Conservation (phyloP, 2,113 vertebrate species). For the Mobula birostris region DNA sequence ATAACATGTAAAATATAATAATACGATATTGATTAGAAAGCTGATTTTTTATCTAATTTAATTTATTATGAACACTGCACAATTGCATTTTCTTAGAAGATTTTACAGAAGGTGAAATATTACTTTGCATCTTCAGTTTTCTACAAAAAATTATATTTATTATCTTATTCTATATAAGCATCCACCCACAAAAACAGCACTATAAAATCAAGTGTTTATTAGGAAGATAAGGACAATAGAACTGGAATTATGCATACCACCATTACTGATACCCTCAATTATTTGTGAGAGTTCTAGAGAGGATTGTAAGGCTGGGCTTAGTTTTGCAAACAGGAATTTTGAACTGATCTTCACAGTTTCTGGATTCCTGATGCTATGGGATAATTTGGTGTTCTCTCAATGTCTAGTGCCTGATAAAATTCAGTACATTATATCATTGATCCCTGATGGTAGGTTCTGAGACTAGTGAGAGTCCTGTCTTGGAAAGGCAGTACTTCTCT, state of each 20-base stretch:
- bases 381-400: not conserved
- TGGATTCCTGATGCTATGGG: not conserved
- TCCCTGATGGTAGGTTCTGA: not conserved
- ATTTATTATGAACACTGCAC: not conserved
- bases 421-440: not conserved
- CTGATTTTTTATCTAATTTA: not conserved
- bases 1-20: not conserved
- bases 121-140: not conserved
- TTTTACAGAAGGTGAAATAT: not conserved
- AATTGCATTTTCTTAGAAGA: not conserved
- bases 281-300: not conserved
- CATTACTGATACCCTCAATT: slow-evolving; percentile 12
- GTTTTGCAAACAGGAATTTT: not conserved
- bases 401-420: not conserved
- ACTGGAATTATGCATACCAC: not conserved
- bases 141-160: slow-evolving; percentile 13
- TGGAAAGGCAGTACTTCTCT: not conserved
- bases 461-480: not conserved
- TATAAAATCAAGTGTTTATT: not conserved
- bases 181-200: not conserved
- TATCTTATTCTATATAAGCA: not conserved
- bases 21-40: not conserved
- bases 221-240: not conserved
- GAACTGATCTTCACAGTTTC: slow-evolving; percentile 21
- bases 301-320: not conserved